Conservation (phyloP, 2,888 invertebrate genomes). For the Agrotis segetum region DNA sequence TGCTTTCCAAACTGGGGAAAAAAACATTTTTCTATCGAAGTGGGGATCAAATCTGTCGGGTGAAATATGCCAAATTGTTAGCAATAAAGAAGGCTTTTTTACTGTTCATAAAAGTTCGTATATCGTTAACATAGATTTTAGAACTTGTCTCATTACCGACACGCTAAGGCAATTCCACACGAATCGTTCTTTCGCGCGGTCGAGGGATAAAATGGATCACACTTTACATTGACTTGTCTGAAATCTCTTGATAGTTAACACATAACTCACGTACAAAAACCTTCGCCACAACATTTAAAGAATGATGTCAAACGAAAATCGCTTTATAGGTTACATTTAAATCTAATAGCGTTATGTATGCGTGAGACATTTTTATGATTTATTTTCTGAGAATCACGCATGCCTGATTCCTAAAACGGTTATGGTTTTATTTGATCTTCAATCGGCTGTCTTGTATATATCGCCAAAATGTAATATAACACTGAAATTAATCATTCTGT, state of each 20-base stretch:
- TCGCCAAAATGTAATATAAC: too few relatives aligned
- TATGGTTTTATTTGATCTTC: neutral
- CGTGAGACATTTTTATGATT: neutral
- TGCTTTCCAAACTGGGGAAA: conserved; percentile 6
- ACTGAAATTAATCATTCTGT: too few relatives aligned
- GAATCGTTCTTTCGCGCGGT: too few relatives aligned
- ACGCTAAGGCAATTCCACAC: too few relatives aligned
- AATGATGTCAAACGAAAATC: too few relatives aligned
- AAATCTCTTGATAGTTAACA: too few relatives aligned
- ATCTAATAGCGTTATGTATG: neutral
- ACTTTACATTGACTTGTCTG: too few relatives aligned
- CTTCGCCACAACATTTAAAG: too few relatives aligned
- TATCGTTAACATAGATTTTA: neutral
- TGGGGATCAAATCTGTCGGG: conserved; percentile 10
- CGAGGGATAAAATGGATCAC: too few relatives aligned
- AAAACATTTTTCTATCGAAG: conserved; percentile 37
- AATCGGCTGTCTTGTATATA: neutral
- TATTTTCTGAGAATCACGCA: neutral
- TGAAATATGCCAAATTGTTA: conserved; percentile 25
- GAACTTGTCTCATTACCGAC: neutral
- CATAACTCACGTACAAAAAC: too few relatives aligned
- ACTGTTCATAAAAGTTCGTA: neutral
- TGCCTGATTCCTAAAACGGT: neutral
- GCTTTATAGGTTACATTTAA: neutral
- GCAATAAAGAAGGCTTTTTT: neutral